Evolutionary conservation across 2,113 vertebrate species (phyloP), one percentile per base, ranked within the genome.

Genomic region (Fregata magnificens): DNA sequence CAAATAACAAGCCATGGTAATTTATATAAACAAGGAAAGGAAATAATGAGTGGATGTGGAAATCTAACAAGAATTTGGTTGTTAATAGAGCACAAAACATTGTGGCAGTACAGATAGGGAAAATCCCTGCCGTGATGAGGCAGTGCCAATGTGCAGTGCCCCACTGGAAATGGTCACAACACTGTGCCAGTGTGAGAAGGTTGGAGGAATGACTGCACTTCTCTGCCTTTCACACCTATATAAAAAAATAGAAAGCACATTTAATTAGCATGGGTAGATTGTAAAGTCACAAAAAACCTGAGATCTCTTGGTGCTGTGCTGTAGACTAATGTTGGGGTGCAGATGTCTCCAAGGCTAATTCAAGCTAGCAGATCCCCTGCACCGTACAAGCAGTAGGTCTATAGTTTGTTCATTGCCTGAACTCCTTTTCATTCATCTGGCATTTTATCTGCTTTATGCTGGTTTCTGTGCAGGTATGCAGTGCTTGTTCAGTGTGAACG

Each of bases 1-100:
- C 89, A 91, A 96, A 97, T 97, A 97, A 95, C 97, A 97, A 97
- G 81, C 83, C 73, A 47, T 80, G 74, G 78, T 90, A 97, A 96
- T 96, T 97, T 96, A 90, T 96, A 97, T 97, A 97, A 97, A 97
- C 96, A 97, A 94, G 84, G 63, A 73, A 81, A 80, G 67, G 67
- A 89, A 96, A 70, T 94, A 91, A 88, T 31, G 71, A 91, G 79
- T 81, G 87, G 62, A 88, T 96, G 74, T 90, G 89, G 79, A 93
- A 95, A 65, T 91, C 38, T 59, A 91, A 88, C 53, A 91, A 62
- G 83, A 85, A 44, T 71, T 86, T 89, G 52, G 65, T 80, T 65
- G 40, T 66, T 88, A 70, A 45, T 55, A 9, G 29, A 61, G 73
- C 36, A 40, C 12, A 26, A 65, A 90, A 38, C 28, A 15, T 25